phyloP scores from a whole-genome alignment of 2,888 invertebrate species.

The Lithosia quadra region DNA sequence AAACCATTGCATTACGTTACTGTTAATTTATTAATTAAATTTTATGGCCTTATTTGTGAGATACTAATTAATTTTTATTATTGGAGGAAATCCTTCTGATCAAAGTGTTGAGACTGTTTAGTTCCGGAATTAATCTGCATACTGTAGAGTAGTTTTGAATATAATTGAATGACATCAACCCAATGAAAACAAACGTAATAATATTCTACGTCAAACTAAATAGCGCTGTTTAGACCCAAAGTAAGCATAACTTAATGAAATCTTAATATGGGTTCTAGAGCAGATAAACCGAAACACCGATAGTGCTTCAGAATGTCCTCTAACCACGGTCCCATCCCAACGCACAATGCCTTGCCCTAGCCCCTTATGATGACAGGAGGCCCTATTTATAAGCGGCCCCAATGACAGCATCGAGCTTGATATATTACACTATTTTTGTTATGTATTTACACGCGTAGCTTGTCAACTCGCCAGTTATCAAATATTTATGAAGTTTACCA shows the following conservation, averaged over 20 bases:
- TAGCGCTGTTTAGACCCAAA: neutral
- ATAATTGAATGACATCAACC: neutral
- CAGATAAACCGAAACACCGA: no score
- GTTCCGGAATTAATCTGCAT: neutral
- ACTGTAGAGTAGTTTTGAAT: neutral
- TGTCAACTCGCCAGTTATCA: slow-evolving; percentile 9
- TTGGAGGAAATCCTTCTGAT: neutral
- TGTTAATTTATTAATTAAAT: neutral
- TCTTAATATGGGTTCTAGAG: no score
- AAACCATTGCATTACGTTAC: neutral
- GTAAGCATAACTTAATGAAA: no score
- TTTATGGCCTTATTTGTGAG: neutral
- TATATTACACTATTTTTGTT: neutral
- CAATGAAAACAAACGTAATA: neutral
- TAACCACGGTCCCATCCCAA: no score
- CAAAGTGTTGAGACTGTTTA: neutral
- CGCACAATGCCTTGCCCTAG: no score
- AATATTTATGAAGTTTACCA: slow-evolving; percentile 3
- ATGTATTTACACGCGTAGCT: neutral
- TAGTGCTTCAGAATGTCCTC: no score
- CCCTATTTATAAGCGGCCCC: neutral
- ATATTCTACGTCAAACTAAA: neutral
- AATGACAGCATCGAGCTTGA: neutral
- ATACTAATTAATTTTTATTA: neutral
- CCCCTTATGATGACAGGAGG: neutral